Conservation (phyloP, 2,113 vertebrate genomes). For the Tetrax tetrax region DNA sequence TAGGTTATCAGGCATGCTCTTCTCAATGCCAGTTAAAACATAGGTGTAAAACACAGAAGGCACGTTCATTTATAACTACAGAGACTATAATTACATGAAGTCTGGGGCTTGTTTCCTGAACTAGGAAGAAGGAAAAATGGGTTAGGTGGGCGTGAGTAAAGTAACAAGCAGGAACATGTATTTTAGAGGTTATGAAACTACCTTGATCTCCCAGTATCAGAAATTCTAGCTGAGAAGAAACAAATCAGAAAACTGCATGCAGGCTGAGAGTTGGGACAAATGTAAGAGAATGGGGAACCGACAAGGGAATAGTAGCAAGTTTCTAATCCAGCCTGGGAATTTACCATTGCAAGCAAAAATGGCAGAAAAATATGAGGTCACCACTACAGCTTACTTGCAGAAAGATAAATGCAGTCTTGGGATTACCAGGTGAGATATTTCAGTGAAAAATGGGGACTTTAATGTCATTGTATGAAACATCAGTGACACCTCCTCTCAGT, state of each 20-base stretch:
- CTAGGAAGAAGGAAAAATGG: slow-evolving; percentile 46
- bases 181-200: slow-evolving; percentile 55
- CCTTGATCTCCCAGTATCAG: neutral
- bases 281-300: neutral
- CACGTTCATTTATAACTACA: slow-evolving; percentile 51
- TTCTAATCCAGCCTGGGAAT: neutral
- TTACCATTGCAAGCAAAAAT: neutral
- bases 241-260: neutral
- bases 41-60: slow-evolving; percentile 56
- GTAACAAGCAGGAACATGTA: slow-evolving; percentile 21
- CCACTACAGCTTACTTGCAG: neutral
- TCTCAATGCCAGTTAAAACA: slow-evolving; percentile 37
- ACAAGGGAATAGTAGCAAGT: slow-evolving; percentile 29
- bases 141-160: slow-evolving; percentile 58
- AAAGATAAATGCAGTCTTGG: neutral
- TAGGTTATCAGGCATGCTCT: slow-evolving; percentile 20
- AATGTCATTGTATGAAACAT: neutral
- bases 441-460: neutral
- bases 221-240: slow-evolving; percentile 26
- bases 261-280: neutral
- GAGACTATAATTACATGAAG: slow-evolving; percentile 58
- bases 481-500: neutral
- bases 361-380: slow-evolving; percentile 10
- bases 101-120: slow-evolving; percentile 56
- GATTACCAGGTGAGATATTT: slow-evolving; percentile 6